Percentiles rank a stretch among this genome's conserved stretches.
Conservation (phyloP, 1,140 invertebrate genomes). For the Orchestia grillus region DNA sequence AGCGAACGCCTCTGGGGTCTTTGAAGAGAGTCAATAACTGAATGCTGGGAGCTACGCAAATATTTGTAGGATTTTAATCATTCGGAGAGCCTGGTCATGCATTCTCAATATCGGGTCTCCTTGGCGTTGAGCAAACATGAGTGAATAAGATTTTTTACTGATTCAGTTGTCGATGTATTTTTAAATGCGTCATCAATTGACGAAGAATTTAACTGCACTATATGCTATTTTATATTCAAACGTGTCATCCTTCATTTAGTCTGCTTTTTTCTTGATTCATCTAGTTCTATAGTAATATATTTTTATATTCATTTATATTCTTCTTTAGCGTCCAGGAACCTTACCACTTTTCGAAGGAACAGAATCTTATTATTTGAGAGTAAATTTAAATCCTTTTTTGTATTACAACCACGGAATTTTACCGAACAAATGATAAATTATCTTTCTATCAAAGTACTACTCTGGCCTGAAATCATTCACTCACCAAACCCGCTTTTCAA, state of each 20-base stretch:
- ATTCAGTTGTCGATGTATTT: background rate
- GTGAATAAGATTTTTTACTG: background rate
- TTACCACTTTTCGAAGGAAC: background rate
- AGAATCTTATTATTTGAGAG: background rate
- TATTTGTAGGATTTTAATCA: constrained; percentile 48
- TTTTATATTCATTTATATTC: background rate
- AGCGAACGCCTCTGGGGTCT: background rate
- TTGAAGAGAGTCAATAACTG: constrained; percentile 37
- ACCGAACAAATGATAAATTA: background rate
- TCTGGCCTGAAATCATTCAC: background rate
- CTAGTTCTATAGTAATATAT: background rate
- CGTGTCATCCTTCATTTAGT: background rate
- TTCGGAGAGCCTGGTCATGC: constrained; percentile 32
- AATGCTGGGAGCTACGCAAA: constrained; percentile 24
- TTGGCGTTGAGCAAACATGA: background rate
- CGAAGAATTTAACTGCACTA: background rate
- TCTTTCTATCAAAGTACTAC: background rate
- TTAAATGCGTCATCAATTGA: background rate
- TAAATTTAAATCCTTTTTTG: background rate
- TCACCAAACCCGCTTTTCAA: too few relatives aligned
- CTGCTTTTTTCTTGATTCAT: background rate
- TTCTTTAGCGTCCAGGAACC: background rate
- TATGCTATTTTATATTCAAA: too few relatives aligned
- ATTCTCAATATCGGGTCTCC: constrained; percentile 47
- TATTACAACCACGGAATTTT: background rate